phyloP scores from a whole-genome alignment of 2,797 vertebrate species.

The Orestias chungarensis region DNA sequence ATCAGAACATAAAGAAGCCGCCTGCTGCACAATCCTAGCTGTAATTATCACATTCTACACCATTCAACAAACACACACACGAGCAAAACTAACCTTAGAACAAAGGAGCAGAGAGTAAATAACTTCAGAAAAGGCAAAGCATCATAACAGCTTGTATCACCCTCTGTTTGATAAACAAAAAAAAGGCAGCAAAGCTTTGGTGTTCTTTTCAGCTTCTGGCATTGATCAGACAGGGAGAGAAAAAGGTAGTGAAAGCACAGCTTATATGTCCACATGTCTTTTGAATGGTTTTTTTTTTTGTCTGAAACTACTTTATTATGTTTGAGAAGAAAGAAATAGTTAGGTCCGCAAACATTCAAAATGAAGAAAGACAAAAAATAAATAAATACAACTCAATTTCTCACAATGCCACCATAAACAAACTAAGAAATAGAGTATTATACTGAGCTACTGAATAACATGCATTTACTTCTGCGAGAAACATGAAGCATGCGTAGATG shows the following conservation, averaged over 20 bases:
- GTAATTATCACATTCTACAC: conserved; percentile 68
- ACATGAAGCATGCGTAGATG: too few species aligned
- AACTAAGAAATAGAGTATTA: conserved; percentile 21
- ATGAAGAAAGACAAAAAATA: neutral
- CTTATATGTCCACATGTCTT: conserved; percentile 11
- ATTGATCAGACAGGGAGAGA: conserved; percentile 55
- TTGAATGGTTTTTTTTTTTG: conserved; percentile 36
- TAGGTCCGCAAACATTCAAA: conserved; percentile 14
- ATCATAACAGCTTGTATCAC: conserved; percentile 50
- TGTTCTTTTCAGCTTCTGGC: conserved; percentile 38
- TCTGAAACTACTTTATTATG: conserved; percentile 37
- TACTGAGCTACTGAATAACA: conserved; percentile 21
- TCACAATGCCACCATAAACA: conserved; percentile 13
- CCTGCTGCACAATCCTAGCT: conserved; percentile 61
- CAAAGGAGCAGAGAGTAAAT: conserved; percentile 60
- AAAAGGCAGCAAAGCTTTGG: conserved; percentile 50
- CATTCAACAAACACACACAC: conserved; percentile 61
- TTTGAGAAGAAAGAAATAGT: conserved; percentile 31
- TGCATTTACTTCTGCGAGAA: conserved; percentile 21
- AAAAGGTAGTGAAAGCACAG: conserved; percentile 30
- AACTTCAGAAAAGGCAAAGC: conserved; percentile 55
- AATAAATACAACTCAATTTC: conserved; percentile 13
- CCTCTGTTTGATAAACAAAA: conserved; percentile 53
- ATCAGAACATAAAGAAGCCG: conserved; percentile 54
- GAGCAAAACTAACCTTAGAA: conserved; percentile 58